These are phyloP conservation scores for Unio delphinus DNA, from an alignment of 2,888 invertebrate genomes.

Conservation along the genomic window DNA sequence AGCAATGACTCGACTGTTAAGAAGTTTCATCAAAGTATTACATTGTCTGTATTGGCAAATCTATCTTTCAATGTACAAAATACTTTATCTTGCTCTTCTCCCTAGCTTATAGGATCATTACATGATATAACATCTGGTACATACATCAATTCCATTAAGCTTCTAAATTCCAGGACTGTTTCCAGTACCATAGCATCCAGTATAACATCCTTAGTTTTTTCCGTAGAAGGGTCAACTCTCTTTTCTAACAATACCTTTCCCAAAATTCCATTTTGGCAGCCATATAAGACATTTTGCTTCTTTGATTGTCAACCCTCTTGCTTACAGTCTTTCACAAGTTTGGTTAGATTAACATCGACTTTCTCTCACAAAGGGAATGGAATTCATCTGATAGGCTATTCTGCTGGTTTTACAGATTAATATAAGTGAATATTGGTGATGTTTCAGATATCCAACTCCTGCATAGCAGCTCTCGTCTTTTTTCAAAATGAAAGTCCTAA, in stretches of 20 bases:
- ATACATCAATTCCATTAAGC: constrained; percentile 23
- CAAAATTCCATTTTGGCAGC: constrained; percentile 20
- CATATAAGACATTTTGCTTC: constrained; percentile 26
- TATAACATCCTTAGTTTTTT: constrained; percentile 27
- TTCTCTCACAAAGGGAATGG: constrained; percentile 15
- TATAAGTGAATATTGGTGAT: constrained; percentile 12
- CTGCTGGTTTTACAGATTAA: constrained; percentile 7
- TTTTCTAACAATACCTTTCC: constrained; percentile 20
- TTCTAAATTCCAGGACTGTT: constrained; percentile 28
- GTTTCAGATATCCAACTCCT: constrained; percentile 18
- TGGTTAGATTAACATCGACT: constrained; percentile 18
- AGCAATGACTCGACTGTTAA: neutral
- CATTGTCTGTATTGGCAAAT: constrained; percentile 11
- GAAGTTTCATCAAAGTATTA: constrained; percentile 18
- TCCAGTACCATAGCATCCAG: constrained; percentile 19
- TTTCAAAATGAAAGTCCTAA: no score
- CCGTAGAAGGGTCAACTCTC: constrained; percentile 17
- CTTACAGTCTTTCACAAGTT: constrained; percentile 12
- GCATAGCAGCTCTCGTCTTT: constrained; percentile 13
- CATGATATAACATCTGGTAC: constrained; percentile 23
- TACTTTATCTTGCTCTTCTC: constrained; percentile 5
- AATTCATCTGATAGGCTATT: constrained; percentile 12
- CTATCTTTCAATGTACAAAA: constrained; percentile 16
- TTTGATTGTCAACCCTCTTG: constrained; percentile 27
- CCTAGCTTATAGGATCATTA: constrained; percentile 24